Base-by-base conservation (phyloP, 2,797 vertebrate species). In the Pogonophryne albipinna region DNA sequence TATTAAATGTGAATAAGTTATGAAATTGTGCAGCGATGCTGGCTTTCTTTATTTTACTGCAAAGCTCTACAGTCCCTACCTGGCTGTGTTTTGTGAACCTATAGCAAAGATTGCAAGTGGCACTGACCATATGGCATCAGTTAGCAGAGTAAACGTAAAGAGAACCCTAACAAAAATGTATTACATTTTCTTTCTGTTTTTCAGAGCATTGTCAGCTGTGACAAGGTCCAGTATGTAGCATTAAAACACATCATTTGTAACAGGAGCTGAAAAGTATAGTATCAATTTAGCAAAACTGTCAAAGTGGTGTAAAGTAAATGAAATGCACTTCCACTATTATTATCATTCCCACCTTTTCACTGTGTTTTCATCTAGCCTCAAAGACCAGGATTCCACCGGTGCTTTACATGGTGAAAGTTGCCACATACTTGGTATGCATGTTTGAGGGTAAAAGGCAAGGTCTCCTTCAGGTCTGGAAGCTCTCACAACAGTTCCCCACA, bases 61-160 rank as follows among this genome's bases (percentile, higher is more conserved):
- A 55, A 44, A 73, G 69, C 63, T 75, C 65, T 59, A 9, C 27
- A 27, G 27, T 27, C 66, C 73, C 62, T 82, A 79, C 73, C 70
- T 64, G 74, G 61, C 62, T 66, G 56, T 56, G 76, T 73, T 82
- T 68, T 71, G 68, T 20, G 70, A 71, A 78, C 77, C 82, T 64
- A 41, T 67, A 78, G 75, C 67, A 74, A 83, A 84, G 74, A 91
- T 89, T 89, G 72, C 79, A 89, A 80, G 83, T 89, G 91, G 90
- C 85, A 87, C 57, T 80, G 82, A 80, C 70, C 91, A 93, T 84
- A 84, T 91, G 91, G 87, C 85, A 84, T 82, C 78, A 79, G 80
- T 93, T 93, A 91, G 71, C 58, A 67, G 23, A 79, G 87, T 79
- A 77, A 56, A 73, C 76, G 71, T 71, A 73, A 66, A 76, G 49